A percentile compares a stretch with the other conserved stretches of the same genome.
These are phyloP conservation scores for Andrena hattorfiana DNA, from an alignment of 2,888 invertebrate genomes.

Conservation along the genomic window DNA sequence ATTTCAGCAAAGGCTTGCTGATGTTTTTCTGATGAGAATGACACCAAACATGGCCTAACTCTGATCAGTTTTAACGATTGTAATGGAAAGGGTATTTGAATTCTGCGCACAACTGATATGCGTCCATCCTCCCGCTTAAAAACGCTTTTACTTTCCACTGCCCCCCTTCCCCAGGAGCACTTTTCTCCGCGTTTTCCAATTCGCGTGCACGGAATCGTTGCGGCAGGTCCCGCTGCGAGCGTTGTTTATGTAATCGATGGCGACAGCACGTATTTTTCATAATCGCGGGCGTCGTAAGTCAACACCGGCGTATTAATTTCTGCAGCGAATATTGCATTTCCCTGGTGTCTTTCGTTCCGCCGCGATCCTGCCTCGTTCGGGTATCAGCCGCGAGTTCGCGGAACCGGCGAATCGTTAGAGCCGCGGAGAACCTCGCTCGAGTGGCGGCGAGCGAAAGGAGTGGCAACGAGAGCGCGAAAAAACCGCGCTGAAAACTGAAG, in stretches of 20 bases:
- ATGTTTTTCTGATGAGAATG: not conserved
- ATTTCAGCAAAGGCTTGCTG: too few relatives aligned
- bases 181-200: not conserved
- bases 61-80: too few relatives aligned
- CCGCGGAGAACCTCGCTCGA: constrained; percentile 9
- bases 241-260: constrained; percentile 62
- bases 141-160: not conserved
- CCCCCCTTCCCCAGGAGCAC: not conserved
- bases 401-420: constrained; percentile 1
- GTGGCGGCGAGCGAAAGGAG: constrained; percentile 17
- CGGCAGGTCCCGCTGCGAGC: constrained; percentile 11
- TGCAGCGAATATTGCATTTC: constrained; percentile 74
- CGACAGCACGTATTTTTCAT: constrained; percentile 50
- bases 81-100: too few relatives aligned
- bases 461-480: constrained; percentile 42
- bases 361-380: not conserved
- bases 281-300: constrained; percentile 63
- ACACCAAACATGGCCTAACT: not conserved
- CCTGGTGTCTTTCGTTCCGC: constrained; percentile 1
- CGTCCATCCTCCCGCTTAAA: too few relatives aligned
- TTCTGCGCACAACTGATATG: not conserved
- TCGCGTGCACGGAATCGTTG: not conserved
- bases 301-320: constrained; percentile 73
- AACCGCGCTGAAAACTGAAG: constrained; percentile 34
- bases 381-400: constrained; percentile 4